Evolutionary conservation across 2,888 invertebrate species (phyloP).

Genomic region (Pammene aurita): DNA sequence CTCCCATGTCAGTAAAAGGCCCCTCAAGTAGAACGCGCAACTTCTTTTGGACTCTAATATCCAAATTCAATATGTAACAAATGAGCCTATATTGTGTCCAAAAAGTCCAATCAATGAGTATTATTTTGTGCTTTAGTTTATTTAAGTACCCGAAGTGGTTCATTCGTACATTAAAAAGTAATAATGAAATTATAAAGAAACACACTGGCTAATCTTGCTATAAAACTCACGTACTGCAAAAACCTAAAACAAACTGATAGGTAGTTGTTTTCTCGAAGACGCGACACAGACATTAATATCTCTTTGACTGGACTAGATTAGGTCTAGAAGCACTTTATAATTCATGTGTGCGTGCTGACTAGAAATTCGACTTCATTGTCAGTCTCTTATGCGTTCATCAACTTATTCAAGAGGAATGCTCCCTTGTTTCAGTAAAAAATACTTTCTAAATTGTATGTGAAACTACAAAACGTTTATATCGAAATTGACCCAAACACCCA

Average conservation of each 20-base stretch:
- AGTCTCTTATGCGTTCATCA: background rate
- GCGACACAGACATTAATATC: too few relatives aligned
- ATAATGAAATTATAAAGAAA: background rate
- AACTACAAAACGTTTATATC: too few relatives aligned
- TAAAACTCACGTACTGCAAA: too few relatives aligned
- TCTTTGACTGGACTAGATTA: background rate
- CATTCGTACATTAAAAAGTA: too few relatives aligned
- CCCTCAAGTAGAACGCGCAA: background rate
- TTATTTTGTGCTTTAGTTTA: background rate
- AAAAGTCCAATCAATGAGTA: conserved; percentile 7
- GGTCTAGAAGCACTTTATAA: conserved; percentile 1
- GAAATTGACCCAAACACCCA: too few relatives aligned
- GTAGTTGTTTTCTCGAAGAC: too few relatives aligned
- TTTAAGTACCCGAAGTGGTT: too few relatives aligned
- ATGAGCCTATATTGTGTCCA: background rate
- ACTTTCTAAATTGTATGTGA: too few relatives aligned
- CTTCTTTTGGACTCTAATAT: conserved; percentile 1
- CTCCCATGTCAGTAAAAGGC: background rate
- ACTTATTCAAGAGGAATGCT: too few relatives aligned
- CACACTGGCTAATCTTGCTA: background rate
- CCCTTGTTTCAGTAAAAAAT: too few relatives aligned
- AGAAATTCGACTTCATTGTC: background rate
- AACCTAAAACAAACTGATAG: too few relatives aligned
- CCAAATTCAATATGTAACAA: conserved; percentile 15
- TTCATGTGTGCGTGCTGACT: conserved; percentile 7